Evolutionary conservation across 2,797 vertebrate species (phyloP).

Genomic region (Percopsis omiscomaycus): DNA sequence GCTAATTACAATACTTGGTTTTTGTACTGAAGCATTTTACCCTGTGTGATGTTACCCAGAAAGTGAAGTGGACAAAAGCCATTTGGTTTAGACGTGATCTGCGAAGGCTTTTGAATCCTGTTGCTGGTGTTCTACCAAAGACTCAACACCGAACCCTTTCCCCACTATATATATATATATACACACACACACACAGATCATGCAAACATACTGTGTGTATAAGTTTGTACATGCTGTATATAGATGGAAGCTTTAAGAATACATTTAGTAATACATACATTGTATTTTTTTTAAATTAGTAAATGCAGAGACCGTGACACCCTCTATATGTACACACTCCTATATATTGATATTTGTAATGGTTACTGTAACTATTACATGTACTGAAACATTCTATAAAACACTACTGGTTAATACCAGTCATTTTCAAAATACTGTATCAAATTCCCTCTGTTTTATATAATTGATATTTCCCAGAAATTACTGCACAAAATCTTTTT

Average conservation of each 20-base stretch:
- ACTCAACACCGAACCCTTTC: conserved; percentile 51
- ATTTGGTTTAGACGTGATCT: conserved; percentile 43
- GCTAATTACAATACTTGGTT: conserved; percentile 25
- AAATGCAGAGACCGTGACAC: conserved; percentile 67
- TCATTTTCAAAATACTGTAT: conserved; percentile 14
- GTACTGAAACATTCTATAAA: conserved; percentile 45
- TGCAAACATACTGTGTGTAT: conserved; percentile 27
- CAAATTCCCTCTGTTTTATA: conserved; percentile 19
- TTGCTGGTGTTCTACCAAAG: conserved; percentile 77
- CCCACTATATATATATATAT: conserved; percentile 12
- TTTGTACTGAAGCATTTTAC: conserved; percentile 45
- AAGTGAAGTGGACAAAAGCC: conserved; percentile 45
- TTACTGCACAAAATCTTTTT: conserved; percentile 9
- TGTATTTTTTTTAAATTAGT: conserved; percentile 49
- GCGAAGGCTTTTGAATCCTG: conserved; percentile 52
- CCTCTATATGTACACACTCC: conserved; percentile 33
- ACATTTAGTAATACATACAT: conserved; percentile 36
- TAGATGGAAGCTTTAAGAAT: conserved; percentile 7
- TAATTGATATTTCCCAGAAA: conserved; percentile 13
- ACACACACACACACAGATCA: conserved; percentile 21
- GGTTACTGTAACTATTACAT: conserved; percentile 45
- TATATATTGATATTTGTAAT: conserved; percentile 54
- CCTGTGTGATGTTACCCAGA: conserved; percentile 49
- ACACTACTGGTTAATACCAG: conserved; percentile 3
- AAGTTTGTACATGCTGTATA: conserved; percentile 45